Evolutionary conservation across 1,140 invertebrate genomes (phyloP).

Genomic region (Brachystomella parvula): DNA sequence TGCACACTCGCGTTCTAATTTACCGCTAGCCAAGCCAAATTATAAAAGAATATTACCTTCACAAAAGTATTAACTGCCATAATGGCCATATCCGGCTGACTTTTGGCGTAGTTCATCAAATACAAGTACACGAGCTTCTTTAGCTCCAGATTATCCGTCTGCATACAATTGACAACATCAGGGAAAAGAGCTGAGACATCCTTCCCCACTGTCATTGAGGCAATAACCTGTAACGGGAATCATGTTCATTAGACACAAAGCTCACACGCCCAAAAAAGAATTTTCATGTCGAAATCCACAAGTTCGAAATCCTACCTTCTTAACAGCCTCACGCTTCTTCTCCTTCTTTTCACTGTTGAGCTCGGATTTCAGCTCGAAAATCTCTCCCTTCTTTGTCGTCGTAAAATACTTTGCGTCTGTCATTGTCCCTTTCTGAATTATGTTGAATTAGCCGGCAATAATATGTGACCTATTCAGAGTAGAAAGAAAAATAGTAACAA

Average conservation of each 20-base stretch:
- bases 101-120: conserved; percentile 99
- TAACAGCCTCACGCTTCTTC: conserved; percentile 99
- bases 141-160: conserved; percentile 98
- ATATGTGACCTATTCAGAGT: no score
- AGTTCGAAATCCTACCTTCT: conserved; percentile 66
- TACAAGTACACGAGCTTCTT: conserved; percentile 99
- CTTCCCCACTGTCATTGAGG: conserved; percentile 99
- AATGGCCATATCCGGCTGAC: conserved; percentile 99
- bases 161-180: conserved; percentile 99
- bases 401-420: conserved; percentile 99
- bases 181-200: conserved; percentile 94
- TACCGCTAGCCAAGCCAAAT: no score
- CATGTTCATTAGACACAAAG: neutral
- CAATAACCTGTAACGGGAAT: conserved; percentile 70
- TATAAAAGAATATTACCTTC: conserved; percentile 82
- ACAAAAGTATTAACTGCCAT: conserved; percentile 99
- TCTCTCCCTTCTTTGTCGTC: conserved; percentile 98
- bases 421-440: conserved; percentile 52
- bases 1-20: neutral
- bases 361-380: conserved; percentile 97
- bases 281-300: neutral
- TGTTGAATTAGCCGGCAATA: neutral
- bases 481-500: neutral
- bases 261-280: neutral
- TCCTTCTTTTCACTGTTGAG: conserved; percentile 99